A percentile compares a stretch with the other conserved stretches of the same genome.
These are phyloP conservation scores for Propithecus deckenii DNA, from an alignment of 2,797 vertebrate genomes.

Conservation along the genomic window DNA sequence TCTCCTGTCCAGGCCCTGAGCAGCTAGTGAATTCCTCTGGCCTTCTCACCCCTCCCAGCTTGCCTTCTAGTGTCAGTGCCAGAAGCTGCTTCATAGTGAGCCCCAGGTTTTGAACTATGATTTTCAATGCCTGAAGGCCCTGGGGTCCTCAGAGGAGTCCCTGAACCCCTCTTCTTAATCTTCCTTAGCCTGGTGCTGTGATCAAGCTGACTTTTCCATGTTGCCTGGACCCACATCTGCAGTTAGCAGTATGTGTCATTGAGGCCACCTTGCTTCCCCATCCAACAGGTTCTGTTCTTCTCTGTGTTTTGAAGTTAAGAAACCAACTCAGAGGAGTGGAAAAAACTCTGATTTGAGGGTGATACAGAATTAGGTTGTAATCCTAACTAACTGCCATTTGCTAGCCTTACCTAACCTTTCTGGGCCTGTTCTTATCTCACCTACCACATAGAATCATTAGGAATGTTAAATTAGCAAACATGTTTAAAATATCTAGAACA, in stretches of 20 bases:
- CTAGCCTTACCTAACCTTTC: neutral
- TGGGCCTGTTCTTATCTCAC: neutral
- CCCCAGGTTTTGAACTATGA: neutral
- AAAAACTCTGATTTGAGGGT: neutral
- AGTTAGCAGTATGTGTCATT: neutral
- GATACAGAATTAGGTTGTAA: neutral
- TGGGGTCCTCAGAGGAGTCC: neutral
- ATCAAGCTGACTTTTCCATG: neutral
- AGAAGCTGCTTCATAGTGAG: neutral
- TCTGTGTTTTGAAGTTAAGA: neutral
- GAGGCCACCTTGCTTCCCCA: neutral
- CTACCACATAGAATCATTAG: neutral
- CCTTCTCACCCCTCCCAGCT: neutral
- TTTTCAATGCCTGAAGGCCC: neutral
- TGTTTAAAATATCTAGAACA: neutral
- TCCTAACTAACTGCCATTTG: neutral
- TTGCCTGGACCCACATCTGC: neutral
- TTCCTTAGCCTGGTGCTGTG: neutral
- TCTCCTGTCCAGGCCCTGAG: neutral
- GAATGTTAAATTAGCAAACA: neutral
- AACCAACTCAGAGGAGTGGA: neutral
- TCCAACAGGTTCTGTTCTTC: neutral
- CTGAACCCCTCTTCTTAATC: neutral
- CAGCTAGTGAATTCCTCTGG: neutral
- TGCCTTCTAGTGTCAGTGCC: neutral